phyloP scores from a whole-genome alignment of 2,797 vertebrate genomes.

The Notoglanidium macrostoma region DNA sequence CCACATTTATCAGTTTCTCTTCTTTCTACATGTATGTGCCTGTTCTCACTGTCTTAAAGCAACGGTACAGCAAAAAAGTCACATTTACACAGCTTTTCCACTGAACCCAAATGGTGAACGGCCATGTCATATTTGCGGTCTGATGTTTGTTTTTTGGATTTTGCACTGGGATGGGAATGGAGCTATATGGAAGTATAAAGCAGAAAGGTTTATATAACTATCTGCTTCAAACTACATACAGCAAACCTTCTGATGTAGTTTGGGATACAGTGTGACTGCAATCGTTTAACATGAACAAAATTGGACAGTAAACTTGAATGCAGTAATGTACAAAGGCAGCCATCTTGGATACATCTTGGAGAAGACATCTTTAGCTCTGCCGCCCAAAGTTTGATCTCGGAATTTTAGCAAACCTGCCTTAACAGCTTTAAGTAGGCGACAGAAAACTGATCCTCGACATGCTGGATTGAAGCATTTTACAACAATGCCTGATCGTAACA shows the following conservation, averaged over 20 bases:
- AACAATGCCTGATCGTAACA: slow-evolving; percentile 34
- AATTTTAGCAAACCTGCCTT: slow-evolving; percentile 8
- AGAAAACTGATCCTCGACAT: slow-evolving; percentile 33
- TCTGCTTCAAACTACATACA: not conserved
- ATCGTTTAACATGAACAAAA: no score
- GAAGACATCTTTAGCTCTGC: not conserved
- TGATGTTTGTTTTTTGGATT: not conserved
- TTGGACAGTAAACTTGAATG: not conserved
- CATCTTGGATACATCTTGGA: not conserved
- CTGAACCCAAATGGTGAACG: no score
- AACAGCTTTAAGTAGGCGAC: not conserved
- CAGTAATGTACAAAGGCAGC: not conserved
- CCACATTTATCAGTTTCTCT: not conserved
- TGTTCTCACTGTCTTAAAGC: not conserved
- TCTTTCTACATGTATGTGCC: not conserved
- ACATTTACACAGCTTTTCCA: not conserved
- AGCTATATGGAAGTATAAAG: not conserved
- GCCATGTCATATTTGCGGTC: not conserved
- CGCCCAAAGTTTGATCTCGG: not conserved
- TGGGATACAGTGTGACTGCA: not conserved
- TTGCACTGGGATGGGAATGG: not conserved
- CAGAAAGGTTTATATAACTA: not conserved
- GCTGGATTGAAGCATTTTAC: slow-evolving; percentile 16
- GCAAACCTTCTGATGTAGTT: not conserved
- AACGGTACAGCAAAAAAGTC: not conserved